Percentiles rank a stretch among this genome's conserved stretches.
Evolutionary conservation across 2,888 invertebrate genomes (phyloP).

Genomic region (Odontothrips loti): DNA sequence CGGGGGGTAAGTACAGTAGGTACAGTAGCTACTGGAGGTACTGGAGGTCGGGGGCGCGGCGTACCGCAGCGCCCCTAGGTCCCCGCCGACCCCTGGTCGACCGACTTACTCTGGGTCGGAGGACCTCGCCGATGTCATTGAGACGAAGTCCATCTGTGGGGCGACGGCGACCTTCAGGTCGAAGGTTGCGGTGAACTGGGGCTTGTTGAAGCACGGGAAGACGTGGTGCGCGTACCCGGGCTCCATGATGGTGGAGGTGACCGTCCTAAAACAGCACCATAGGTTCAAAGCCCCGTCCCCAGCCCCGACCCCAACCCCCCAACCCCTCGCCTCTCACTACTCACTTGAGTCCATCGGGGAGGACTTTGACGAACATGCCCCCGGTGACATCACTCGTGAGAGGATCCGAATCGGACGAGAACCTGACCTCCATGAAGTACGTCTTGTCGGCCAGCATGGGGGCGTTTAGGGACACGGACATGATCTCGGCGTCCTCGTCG

Average conservation of each 20-base stretch:
- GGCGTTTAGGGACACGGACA: not conserved
- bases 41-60: too few relatives aligned
- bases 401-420: not conserved
- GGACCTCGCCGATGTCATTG: not conserved
- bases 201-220: not conserved
- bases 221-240: not conserved
- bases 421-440: not conserved
- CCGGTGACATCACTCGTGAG: not conserved
- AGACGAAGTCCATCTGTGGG: not conserved
- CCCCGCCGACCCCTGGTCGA: too few relatives aligned
- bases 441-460: slow-evolving; percentile 6
- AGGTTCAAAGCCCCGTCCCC: not conserved
- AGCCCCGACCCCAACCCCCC: not conserved
- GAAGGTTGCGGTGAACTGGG: not conserved
- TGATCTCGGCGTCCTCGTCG: not conserved
- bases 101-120: not conserved
- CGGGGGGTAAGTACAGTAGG: too few relatives aligned
- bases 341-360: not conserved
- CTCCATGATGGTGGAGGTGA: not conserved
- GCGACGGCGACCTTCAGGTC: not conserved
- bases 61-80: too few relatives aligned
- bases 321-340: not conserved
- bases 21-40: too few relatives aligned
- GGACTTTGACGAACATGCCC: not conserved
- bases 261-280: not conserved